These are phyloP conservation scores for Macaria notata DNA, from an alignment of 2,888 invertebrate genomes.

Conservation along the genomic window DNA sequence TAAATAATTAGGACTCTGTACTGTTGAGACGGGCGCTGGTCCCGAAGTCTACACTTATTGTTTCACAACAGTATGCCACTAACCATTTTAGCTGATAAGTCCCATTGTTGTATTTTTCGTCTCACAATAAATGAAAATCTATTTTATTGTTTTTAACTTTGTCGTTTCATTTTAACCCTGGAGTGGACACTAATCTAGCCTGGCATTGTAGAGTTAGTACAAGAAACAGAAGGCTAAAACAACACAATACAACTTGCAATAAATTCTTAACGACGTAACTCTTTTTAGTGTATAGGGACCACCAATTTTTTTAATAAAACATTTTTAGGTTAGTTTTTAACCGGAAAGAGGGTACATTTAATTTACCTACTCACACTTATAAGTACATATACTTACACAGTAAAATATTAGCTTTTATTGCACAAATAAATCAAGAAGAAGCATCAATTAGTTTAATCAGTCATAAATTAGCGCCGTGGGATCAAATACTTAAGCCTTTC, in stretches of 20 bases:
- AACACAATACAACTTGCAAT: neutral
- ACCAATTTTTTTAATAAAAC: no score
- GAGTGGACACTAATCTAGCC: neutral
- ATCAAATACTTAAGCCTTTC: no score
- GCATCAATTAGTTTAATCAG: no score
- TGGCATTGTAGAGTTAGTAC: neutral
- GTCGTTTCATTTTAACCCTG: conserved; percentile 64
- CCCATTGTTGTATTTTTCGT: conserved; percentile 83
- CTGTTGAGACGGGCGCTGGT: conserved; percentile 38
- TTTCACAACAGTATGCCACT: conserved; percentile 80
- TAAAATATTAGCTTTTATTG: no score
- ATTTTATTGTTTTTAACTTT: conserved; percentile 81
- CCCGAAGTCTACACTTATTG: conserved; percentile 61
- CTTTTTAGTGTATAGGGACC: no score
- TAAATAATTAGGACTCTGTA: conserved; percentile 58
- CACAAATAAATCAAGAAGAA: no score
- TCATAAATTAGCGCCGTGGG: no score
- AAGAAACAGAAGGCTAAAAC: neutral
- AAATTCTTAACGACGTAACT: conserved; percentile 3
- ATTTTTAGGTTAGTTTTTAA: no score
- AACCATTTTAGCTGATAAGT: conserved; percentile 81
- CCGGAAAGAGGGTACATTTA: no score
- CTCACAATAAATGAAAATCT: conserved; percentile 83
- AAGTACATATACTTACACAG: no score
- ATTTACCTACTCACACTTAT: no score